Evolutionary conservation across 2,888 invertebrate species (phyloP), one percentile per base, ranked within the genome.

Genomic region (Disparrhopalites patrizii): DNA sequence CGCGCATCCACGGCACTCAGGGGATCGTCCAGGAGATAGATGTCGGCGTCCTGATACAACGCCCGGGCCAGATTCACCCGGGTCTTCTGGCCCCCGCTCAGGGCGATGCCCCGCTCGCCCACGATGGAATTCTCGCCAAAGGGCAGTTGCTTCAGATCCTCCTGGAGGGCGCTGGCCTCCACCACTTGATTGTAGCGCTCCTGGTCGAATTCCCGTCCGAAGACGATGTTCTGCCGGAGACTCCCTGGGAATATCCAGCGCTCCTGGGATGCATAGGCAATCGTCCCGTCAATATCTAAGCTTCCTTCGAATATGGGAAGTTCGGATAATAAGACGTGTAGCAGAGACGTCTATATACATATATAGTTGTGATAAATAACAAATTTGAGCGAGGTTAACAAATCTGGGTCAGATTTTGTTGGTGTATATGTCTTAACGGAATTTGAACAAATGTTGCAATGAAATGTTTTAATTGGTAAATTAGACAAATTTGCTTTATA

Each of bases 191-290:
- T 77, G 75, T 82, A 84, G 52, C 77, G 78, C 28, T 76, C 74
- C 67, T 77, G 77, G 58, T 83, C 79, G 72, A 77, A 82, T 69
- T 85, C 82, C 76, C 84, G 85, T 0, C 95, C 96, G 79, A 98
- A 97, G 1, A 94, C 79, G 71, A 98, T 93, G 79, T 98, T 98
- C 77, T 96, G 93, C 10, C 91, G 83, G 0, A 98, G 87, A 68
- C 90, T 89, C 1, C 85, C 86, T 0, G 85, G 83, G 73, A 87
- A 87, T 1, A 87, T 79, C 91, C 92, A 93, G 0, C 92, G 86
- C 50, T 75, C 74, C 63, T 75, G 74, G 4, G 69, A 62, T 8
- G 72, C 72, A 62, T 73, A 83, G 0, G 82, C 80, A 7, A 82
- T 72, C 23, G 75, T 77, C 31, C 83, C 83, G 5, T 71, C 72